Base-by-base conservation (phyloP, 23 tunicate species). In the Oikopleura dioica region DNA sequence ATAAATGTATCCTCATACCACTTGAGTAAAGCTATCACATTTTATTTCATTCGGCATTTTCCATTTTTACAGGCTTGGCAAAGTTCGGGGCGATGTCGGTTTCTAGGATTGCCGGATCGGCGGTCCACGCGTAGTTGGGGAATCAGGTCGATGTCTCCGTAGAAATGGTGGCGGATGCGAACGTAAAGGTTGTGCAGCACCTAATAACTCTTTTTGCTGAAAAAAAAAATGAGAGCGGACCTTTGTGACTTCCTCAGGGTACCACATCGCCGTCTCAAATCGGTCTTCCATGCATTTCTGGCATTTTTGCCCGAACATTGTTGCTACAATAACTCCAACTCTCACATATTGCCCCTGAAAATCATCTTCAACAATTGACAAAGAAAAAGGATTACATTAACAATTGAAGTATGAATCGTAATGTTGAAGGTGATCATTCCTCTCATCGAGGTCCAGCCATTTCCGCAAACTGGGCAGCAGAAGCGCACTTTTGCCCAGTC, bases 381-480 rank as follows among this genome's bases (percentile, higher is more conserved):
- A n/a, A n/a, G n/a, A n/a, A n/a, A n/a, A n/a, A n/a, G n/a, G n/a
- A n/a, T n/a, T n/a, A n/a, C 5, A 63, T 63, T 23, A 28, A 63
- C 4, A 63, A 63, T 12, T 63, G 72, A 23, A 63, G 16, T 63
- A 28, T 94, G 79, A 30, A 94, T 76, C 72, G 83, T 58, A 38
- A 86, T 86, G 87, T 94, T 83, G 78, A 94, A 94, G 2, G 83
- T 81, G 35, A 94, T 95, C 77, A 94, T 58, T 16, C 99, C 99
- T 63, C 87, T 86, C 99, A 94, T 94, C 1, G 99, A 94, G 9
- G 99, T 94, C 99, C 99, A 94, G 35, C 99, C 99, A 81, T 94
- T 94, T 37, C 99, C 99, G 76, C 99, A 94, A 58, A 63, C 72
- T 28, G 29, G 72, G 26, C 72, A 63, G 72, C 72, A 12, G 72